A percentile compares a stretch with the other conserved stretches of the same genome.
phyloP scores from a whole-genome alignment of 2,888 invertebrate genomes.

The Sarcophaga variegata region DNA sequence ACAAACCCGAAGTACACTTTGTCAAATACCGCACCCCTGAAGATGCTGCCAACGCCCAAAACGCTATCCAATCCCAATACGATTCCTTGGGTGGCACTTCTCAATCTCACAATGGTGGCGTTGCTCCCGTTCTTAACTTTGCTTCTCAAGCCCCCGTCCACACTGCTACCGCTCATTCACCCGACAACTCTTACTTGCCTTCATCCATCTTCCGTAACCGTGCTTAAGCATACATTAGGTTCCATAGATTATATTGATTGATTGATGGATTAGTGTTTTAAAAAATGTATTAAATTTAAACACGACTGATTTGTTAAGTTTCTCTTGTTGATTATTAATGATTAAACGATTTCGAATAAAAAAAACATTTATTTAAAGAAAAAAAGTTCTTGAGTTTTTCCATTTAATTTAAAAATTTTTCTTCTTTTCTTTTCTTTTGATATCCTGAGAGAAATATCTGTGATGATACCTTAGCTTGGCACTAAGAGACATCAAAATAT shows the following conservation, averaged over 20 bases:
- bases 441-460: too few relatives aligned
- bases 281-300: conserved; percentile 2
- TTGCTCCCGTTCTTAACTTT: conserved; percentile 71
- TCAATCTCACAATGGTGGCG: conserved; percentile 70
- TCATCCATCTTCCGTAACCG: conserved; percentile 75
- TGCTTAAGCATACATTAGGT: conserved; percentile 29
- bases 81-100: conserved; percentile 71
- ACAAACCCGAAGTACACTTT: conserved; percentile 57
- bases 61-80: conserved; percentile 73
- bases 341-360: conserved; percentile 51
- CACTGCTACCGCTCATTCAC: conserved; percentile 60
- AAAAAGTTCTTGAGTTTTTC: background rate
- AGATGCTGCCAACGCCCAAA: conserved; percentile 74
- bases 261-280: conserved; percentile 12
- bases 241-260: background rate
- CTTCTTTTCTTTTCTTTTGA: too few relatives aligned
- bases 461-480: too few relatives aligned
- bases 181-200: conserved; percentile 73
- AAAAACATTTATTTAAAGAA: background rate
- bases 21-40: conserved; percentile 74
- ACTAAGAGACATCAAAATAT: too few relatives aligned
- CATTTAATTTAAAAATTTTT: background rate
- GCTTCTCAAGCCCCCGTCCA: conserved; percentile 55
- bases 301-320: conserved; percentile 53
- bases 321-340: conserved; percentile 51